phyloP scores from a whole-genome alignment of 2,888 invertebrate genomes.

The Torymus auratus region DNA sequence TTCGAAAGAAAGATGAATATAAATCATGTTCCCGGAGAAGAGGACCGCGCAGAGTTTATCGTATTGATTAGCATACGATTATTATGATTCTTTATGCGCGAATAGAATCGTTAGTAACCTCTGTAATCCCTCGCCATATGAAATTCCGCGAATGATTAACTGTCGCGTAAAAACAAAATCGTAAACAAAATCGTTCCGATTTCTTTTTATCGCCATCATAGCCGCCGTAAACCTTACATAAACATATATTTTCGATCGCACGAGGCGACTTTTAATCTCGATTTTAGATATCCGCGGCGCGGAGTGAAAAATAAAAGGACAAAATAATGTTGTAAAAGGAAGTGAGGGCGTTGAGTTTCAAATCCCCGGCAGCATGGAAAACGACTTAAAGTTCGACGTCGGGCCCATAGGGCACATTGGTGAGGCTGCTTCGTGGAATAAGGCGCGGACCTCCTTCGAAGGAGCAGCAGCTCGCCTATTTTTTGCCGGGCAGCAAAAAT shows the following conservation, averaged over 20 bases:
- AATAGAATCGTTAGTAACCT: constrained; percentile 29
- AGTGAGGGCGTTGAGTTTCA: constrained; percentile 46
- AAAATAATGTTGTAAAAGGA: constrained; percentile 1
- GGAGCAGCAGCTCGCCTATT: constrained; percentile 13
- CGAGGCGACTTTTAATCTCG: too few relatives aligned
- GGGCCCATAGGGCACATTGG: too few relatives aligned
- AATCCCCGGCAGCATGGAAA: constrained; percentile 52
- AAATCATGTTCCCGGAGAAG: neutral
- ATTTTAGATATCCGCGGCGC: too few relatives aligned
- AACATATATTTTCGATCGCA: too few relatives aligned
- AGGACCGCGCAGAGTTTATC: neutral
- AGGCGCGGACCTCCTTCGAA: constrained; percentile 23
- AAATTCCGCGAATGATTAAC: neutral
- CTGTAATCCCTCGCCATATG: neutral
- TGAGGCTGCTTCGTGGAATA: neutral
- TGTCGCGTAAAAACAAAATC: neutral
- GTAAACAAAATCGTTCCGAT: neutral
- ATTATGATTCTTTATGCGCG: constrained; percentile 25
- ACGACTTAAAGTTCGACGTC: constrained; percentile 34
- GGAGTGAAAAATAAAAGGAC: constrained; percentile 1
- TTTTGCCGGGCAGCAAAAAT: neutral
- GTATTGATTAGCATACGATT: constrained; percentile 36
- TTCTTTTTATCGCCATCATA: neutral
- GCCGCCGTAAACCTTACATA: too few relatives aligned
- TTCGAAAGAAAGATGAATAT: neutral